These are phyloP conservation scores for Ginglymostoma cirratum DNA, from an alignment of 2,113 vertebrate species.

Conservation along the genomic window DNA sequence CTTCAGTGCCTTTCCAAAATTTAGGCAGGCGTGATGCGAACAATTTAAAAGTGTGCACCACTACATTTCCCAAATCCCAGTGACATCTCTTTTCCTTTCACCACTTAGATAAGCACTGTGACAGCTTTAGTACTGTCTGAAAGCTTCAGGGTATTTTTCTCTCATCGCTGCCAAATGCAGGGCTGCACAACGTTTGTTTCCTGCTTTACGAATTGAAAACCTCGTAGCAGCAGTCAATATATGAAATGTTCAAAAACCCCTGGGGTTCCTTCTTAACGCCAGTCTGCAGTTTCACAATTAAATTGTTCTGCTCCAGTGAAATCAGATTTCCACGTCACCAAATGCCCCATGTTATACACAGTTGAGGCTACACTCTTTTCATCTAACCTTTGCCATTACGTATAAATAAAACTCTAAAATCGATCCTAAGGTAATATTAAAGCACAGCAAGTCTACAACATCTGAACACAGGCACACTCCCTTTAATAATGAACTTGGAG, in stretches of 20 bases:
- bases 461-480: not conserved
- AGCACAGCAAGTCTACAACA: not conserved
- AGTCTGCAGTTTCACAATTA: conserved; percentile 26
- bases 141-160: not conserved
- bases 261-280: conserved; percentile 4
- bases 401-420: not conserved
- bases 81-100: not conserved
- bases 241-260: not conserved
- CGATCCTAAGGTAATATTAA: not conserved
- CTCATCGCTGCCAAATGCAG: not conserved
- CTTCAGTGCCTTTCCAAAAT: not conserved
- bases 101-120: not conserved
- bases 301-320: conserved; percentile 33
- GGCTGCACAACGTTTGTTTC: not conserved
- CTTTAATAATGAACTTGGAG: not conserved
- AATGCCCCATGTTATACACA: not conserved
- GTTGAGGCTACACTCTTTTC: not conserved
- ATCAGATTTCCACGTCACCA: not conserved
- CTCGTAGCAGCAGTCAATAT: not conserved
- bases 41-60: not conserved
- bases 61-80: not conserved
- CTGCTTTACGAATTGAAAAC: not conserved
- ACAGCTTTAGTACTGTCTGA: not conserved
- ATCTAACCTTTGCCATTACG: not conserved
- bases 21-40: not conserved